Evolutionary conservation across 2,113 vertebrate species (phyloP).

Genomic region (Carlito syrichta): DNA sequence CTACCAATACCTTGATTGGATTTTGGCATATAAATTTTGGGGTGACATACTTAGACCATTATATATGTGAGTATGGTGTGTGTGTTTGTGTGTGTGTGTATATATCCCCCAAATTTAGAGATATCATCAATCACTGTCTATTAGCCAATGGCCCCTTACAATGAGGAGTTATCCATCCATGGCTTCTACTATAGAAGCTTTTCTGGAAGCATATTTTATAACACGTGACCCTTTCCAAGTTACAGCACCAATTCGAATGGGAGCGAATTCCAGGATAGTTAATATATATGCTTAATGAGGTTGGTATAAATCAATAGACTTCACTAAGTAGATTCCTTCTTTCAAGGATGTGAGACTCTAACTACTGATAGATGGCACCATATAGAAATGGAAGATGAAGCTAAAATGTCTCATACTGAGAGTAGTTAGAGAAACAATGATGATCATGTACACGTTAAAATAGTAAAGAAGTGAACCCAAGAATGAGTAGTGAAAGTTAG

Average conservation of each 20-base stretch:
- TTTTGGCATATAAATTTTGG: neutral
- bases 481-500: neutral
- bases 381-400: neutral
- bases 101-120: neutral
- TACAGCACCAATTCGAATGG: neutral
- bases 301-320: neutral
- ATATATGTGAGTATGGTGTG: too few species aligned
- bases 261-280: neutral
- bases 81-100: neutral
- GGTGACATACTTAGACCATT: neutral
- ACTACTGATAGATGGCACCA: neutral
- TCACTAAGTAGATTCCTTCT: neutral
- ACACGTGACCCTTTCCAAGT: neutral
- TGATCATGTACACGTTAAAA: neutral
- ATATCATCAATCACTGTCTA: neutral
- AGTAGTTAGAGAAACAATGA: neutral
- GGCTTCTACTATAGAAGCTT: neutral
- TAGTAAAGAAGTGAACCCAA: neutral
- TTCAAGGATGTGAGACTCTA: neutral
- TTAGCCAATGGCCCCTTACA: neutral
- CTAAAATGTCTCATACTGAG: neutral
- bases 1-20: neutral
- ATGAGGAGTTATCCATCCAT: neutral
- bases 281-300: neutral
- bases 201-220: neutral